Evolutionary conservation across 2,888 invertebrate genomes (phyloP).

Genomic region (Drosophila mettleri): DNA sequence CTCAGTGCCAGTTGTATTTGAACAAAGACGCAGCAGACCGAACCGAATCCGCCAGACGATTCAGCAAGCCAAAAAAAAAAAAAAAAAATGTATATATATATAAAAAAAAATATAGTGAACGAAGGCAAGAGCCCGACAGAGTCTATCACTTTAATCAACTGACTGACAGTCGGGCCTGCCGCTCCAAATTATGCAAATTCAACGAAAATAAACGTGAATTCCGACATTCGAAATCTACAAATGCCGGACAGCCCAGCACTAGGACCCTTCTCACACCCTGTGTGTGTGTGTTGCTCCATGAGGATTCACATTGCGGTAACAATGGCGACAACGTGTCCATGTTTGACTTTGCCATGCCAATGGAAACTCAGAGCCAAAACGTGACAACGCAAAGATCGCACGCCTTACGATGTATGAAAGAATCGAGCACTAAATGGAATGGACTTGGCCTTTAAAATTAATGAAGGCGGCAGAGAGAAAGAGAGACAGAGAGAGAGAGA

Average conservation of each 20-base stretch:
- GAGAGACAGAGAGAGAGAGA: too few relatives aligned
- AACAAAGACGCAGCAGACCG: conserved; percentile 69
- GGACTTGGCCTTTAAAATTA: conserved; percentile 1
- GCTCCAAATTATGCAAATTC: conserved; percentile 74
- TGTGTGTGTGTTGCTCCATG: conserved; percentile 27
- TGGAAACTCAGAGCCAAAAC: conserved; percentile 41
- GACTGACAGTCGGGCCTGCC: conserved; percentile 48
- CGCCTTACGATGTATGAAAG: conserved; percentile 58
- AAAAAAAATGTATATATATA: background rate
- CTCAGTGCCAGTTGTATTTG: conserved; percentile 41
- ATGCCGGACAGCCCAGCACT: conserved; percentile 34
- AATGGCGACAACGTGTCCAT: conserved; percentile 59
- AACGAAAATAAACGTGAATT: conserved; percentile 75
- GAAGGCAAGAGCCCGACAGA: conserved; percentile 39
- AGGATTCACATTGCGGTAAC: conserved; percentile 47
- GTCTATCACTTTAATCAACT: conserved; percentile 80
- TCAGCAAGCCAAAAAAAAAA: conserved; percentile 29
- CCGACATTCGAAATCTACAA: conserved; percentile 65
- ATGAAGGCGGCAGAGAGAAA: background rate
- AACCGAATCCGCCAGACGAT: conserved; percentile 58
- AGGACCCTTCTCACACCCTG: conserved; percentile 2
- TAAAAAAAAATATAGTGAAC: conserved; percentile 10
- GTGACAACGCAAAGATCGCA: conserved; percentile 70
- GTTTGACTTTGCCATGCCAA: conserved; percentile 65
- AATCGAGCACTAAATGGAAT: background rate